Evolutionary conservation across 1,140 invertebrate species (phyloP).

Genomic region (Bathynomus jamesi): DNA sequence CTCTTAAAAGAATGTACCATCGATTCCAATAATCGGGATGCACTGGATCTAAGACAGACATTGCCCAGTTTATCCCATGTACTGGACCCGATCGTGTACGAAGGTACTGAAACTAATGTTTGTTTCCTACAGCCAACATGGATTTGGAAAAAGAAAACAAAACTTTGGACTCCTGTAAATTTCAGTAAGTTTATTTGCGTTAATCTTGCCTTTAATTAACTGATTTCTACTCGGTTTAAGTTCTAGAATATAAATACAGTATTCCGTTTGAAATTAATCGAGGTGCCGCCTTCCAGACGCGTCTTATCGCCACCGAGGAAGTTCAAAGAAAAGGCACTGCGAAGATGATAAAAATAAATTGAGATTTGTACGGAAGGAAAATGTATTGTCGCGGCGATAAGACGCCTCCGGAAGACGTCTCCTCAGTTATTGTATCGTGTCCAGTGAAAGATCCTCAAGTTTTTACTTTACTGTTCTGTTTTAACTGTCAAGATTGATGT

Average conservation of each 20-base stretch:
- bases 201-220: no score
- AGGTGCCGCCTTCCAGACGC: neutral
- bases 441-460: neutral
- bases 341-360: neutral
- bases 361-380: no score
- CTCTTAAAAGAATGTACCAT: no score
- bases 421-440: neutral
- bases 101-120: neutral
- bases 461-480: neutral
- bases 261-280: neutral
- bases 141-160: constrained; percentile 20
- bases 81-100: no score
- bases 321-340: neutral
- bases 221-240: no score
- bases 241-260: no score
- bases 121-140: constrained; percentile 24
- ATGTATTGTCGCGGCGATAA: no score
- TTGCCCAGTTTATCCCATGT: no score
- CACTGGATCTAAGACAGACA: no score
- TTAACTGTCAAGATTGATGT: no score
- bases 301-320: no score
- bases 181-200: constrained; percentile 12
- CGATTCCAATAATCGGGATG: no score
- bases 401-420: neutral
- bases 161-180: constrained; percentile 16